A percentile compares a stretch with the other conserved stretches of the same genome.
Evolutionary conservation across 2,113 vertebrate species (phyloP).

Genomic region (Copsychus sechellarum): DNA sequence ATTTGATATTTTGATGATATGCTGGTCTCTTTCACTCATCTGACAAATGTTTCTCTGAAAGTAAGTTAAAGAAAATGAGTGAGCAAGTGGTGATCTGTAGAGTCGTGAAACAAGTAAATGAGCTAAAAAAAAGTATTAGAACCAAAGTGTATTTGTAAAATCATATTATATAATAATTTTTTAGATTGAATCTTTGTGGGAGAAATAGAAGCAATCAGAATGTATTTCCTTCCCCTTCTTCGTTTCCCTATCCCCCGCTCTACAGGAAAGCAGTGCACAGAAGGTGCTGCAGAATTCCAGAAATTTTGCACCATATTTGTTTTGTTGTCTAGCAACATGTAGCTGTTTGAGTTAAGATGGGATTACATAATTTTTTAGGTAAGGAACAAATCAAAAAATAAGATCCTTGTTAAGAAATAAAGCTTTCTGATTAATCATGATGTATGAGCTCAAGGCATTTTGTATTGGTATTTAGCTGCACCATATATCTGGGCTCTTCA

Average conservation of each 20-base stretch:
- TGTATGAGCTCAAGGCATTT: background rate
- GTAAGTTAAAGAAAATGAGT: background rate
- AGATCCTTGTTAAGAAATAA: background rate
- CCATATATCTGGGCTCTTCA: background rate
- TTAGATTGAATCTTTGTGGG: background rate
- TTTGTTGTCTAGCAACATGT: background rate
- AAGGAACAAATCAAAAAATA: background rate
- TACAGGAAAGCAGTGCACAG: background rate
- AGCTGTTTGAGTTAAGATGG: background rate
- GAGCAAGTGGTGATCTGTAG: background rate
- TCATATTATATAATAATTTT: background rate
- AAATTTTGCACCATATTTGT: background rate
- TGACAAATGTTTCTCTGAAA: background rate
- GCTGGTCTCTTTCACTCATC: background rate
- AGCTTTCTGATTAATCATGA: background rate
- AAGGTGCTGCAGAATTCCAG: background rate
- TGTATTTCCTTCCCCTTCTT: background rate
- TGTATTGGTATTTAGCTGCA: background rate
- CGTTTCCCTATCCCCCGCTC: fast-evolving
- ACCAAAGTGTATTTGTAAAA: background rate
- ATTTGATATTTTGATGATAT: background rate
- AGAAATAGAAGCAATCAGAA: background rate
- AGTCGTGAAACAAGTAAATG: background rate
- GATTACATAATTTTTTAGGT: background rate
- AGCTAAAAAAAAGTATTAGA: background rate